Conservation (phyloP, 37 sponge, comb jelly and placozoan genomes). For the Beroe forskalii region DNA sequence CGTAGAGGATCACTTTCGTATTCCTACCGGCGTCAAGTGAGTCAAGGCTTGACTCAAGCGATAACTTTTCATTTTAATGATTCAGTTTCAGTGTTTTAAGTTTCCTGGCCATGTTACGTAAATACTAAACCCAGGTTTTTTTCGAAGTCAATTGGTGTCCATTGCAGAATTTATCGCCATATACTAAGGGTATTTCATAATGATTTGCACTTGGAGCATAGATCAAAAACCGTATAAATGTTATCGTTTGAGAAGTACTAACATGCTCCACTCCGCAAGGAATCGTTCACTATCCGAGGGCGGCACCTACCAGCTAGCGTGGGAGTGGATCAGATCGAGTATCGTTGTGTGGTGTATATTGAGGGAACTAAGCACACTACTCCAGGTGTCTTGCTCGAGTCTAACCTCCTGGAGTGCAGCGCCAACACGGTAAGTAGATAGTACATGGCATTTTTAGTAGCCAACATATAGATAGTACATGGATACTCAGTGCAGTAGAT, state of each 20-base stretch:
- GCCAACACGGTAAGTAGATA: constrained; percentile 5
- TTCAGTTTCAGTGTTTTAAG: too few species aligned
- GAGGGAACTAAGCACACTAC: constrained; percentile 54
- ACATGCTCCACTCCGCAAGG: not conserved
- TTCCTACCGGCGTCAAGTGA: constrained; percentile 33
- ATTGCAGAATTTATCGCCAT: too few species aligned
- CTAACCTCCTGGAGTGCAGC: not conserved
- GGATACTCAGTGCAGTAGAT: too few species aligned
- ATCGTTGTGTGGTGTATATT: constrained; percentile 7
- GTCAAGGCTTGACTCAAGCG: not conserved
- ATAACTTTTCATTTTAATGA: too few species aligned
- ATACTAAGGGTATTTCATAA: too few species aligned
- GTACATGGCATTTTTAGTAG: not conserved
- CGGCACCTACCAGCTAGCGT: constrained; percentile 37
- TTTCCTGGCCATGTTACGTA: too few species aligned
- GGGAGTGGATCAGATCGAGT: constrained; percentile 10
- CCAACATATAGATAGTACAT: too few species aligned
- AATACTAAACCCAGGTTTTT: too few species aligned
- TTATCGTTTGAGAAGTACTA: too few species aligned
- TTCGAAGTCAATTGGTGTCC: too few species aligned
- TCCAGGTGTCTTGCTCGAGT: not conserved
- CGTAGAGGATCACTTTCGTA: not conserved
- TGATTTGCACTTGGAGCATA: too few species aligned
- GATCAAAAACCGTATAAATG: too few species aligned
- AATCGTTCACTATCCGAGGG: constrained; percentile 6